phyloP scores from a whole-genome alignment of 2,113 vertebrate species.

The Geococcyx californianus region DNA sequence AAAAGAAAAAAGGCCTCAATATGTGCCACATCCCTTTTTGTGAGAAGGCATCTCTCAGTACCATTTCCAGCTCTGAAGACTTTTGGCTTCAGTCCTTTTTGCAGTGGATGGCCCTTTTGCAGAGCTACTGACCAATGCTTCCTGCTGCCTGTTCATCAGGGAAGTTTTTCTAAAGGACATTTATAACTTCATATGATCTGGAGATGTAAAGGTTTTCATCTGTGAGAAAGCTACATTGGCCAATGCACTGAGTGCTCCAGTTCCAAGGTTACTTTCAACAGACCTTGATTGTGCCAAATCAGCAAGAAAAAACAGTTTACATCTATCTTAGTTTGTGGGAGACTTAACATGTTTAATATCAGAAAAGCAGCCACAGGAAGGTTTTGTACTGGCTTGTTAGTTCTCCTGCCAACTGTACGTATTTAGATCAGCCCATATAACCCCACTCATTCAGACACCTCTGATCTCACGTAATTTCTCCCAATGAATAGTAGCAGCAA shows the following conservation, averaged over 20 bases:
- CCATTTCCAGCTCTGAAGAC: neutral
- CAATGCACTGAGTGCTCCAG: neutral
- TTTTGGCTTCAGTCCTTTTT: neutral
- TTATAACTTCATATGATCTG: neutral
- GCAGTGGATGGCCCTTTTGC: neutral
- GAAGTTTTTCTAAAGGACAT: neutral
- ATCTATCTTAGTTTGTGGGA: neutral
- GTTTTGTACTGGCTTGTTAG: neutral
- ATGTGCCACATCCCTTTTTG: neutral
- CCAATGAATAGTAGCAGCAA: neutral
- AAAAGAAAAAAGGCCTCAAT: neutral
- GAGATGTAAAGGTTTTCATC: neutral
- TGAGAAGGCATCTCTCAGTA: neutral
- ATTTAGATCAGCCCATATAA: neutral
- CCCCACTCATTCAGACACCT: neutral
- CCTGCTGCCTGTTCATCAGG: neutral
- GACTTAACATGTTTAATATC: neutral
- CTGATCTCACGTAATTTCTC: neutral
- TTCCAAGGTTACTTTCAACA: slow-evolving; percentile 1
- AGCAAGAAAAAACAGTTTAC: neutral
- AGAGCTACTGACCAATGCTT: neutral
- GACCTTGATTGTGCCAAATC: slow-evolving; percentile 26
- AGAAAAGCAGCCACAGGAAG: slow-evolving; percentile 13
- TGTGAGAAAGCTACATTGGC: neutral
- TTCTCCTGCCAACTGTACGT: neutral